Conservation (phyloP, 2,888 invertebrate species). For the Ecliptopera silaceata region DNA sequence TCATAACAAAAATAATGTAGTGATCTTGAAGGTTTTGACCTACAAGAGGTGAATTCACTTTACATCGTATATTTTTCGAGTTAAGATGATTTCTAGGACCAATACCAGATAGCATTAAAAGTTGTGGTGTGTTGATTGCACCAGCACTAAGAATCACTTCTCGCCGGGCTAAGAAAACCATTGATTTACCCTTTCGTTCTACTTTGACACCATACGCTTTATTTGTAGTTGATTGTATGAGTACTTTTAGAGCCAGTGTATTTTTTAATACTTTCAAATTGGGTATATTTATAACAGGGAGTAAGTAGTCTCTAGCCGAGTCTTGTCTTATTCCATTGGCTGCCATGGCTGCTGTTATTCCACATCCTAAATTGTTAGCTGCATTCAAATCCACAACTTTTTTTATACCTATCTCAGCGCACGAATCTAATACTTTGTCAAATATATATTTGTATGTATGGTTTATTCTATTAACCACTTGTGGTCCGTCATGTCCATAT, state of each 20-base stretch:
- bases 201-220: slow-evolving; percentile 65
- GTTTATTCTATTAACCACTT: slow-evolving; percentile 74
- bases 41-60: slow-evolving; percentile 70
- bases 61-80: slow-evolving; percentile 56
- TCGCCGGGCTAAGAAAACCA: slow-evolving; percentile 47
- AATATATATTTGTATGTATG: slow-evolving; percentile 58
- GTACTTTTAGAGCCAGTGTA: neutral
- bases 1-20: slow-evolving; percentile 57
- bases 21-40: slow-evolving; percentile 83
- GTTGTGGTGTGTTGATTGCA: slow-evolving; percentile 72
- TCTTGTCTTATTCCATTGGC: slow-evolving; percentile 58
- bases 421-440: neutral
- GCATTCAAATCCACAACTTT: slow-evolving; percentile 59
- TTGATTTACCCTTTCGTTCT: slow-evolving; percentile 42
- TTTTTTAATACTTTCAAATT: neutral
- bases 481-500: slow-evolving; percentile 71
- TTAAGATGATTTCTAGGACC: slow-evolving; percentile 66
- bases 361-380: slow-evolving; percentile 69
- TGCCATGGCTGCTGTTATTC: slow-evolving; percentile 69
- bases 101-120: slow-evolving; percentile 79
- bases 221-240: slow-evolving; percentile 35
- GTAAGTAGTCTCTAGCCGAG: neutral
- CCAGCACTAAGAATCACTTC: slow-evolving; percentile 79
- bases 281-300: neutral
- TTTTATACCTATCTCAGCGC: neutral